These are phyloP conservation scores for Erythrolamprus reginae DNA, from an alignment of 2,113 vertebrate species.

Conservation along the genomic window DNA sequence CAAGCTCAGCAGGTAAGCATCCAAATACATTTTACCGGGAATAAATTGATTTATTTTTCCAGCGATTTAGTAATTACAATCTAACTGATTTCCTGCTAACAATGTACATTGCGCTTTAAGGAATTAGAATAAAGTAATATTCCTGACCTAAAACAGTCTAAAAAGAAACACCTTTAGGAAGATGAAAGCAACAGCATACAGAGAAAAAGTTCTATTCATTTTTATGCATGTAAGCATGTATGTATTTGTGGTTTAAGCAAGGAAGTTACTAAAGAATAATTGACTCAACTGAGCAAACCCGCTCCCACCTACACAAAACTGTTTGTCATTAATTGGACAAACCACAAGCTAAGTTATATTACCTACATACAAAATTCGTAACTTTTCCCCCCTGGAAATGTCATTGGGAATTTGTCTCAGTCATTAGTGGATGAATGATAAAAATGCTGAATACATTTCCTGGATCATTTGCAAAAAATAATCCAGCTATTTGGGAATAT, in stretches of 20 bases:
- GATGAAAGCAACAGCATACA: background rate
- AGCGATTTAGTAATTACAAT: conserved; percentile 12
- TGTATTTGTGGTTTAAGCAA: background rate
- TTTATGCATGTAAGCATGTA: background rate
- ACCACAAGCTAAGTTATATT: background rate
- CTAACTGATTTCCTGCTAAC: background rate
- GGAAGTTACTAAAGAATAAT: background rate
- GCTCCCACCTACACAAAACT: background rate
- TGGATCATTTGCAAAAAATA: background rate
- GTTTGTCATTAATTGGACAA: background rate
- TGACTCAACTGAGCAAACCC: background rate
- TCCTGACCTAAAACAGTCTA: background rate
- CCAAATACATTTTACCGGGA: background rate
- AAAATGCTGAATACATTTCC: background rate
- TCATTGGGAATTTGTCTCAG: background rate
- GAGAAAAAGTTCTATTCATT: background rate
- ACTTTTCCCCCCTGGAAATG: background rate
- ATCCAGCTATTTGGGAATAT: background rate
- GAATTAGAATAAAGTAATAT: background rate
- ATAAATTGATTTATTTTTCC: conserved; percentile 12
- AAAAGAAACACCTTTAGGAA: background rate
- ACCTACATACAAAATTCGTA: background rate
- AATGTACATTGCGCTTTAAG: background rate
- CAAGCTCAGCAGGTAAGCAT: background rate
- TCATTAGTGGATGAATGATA: background rate